Base-by-base conservation (phyloP, 2,113 vertebrate species). In the Ginglymostoma cirratum region DNA sequence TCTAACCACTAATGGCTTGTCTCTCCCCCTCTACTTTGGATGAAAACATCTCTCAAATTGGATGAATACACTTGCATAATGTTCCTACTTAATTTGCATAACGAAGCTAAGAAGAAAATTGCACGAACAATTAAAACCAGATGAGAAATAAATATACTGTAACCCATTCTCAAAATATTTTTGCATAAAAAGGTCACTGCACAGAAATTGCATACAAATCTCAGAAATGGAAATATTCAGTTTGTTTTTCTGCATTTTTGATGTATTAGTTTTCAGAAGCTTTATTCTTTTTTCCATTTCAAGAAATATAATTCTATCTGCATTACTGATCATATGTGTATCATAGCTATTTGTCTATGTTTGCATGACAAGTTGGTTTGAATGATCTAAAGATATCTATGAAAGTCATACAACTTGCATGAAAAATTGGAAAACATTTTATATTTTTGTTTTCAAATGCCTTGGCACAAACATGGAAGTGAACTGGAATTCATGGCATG, bases 61-160 rank as follows among this genome's bases (percentile, higher is more conserved):
- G 61, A 61, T n/a, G n/a, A 10, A 30, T 86, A 48, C 48, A 87
- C 85, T 72, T 72, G 23, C 23, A 87, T 24, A 87, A 87, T 23
- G 38, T 66, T 93, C 38, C n/a, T 93, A 65, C 38, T 93, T 93
- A n/a, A 66, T 93, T 66, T 93, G n/a, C 89, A 66, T 55, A 93
- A 65, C 55, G 87, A 90, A 15, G 17, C n/a, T 66, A 66, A 34
- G 61, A 93, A 93, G 89, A 38, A 38, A n/a, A n/a, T 67, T 93
- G n/a, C 89, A 93, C 86, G 34, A 89, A 89, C 34, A 38, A 93
- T 38, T 67, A 83, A 80, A 80, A 38, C 14, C 89, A 65, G 89
- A 93, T 93, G 55, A 83, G 30, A 30, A 34, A 92, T 61, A 65
- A 65, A 38, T 34, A 87, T 23, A 87, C 6, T 14, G 55, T 90